Evolutionary conservation across 2,888 invertebrate genomes (phyloP).

Genomic region (Neoscelio sp.): DNA sequence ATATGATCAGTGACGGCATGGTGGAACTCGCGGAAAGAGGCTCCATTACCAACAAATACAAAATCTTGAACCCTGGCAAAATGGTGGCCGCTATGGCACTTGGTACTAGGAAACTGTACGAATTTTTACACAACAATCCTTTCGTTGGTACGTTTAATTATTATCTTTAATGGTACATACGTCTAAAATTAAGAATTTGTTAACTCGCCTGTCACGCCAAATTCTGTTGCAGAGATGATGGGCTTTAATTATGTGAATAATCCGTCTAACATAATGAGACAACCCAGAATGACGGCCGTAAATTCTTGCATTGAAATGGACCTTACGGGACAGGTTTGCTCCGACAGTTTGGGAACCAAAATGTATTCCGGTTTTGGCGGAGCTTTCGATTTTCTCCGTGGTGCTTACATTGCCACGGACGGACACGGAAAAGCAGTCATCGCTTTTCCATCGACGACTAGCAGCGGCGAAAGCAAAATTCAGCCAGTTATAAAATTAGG

Average conservation of each 20-base stretch:
- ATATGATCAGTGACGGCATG: slow-evolving; percentile 87
- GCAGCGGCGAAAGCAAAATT: slow-evolving; percentile 93
- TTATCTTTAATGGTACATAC: background rate
- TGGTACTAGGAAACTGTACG: slow-evolving; percentile 86
- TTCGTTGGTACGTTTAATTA: slow-evolving; percentile 83
- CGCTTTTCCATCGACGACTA: slow-evolving; percentile 92
- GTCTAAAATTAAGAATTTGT: too few species aligned
- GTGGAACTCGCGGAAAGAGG: slow-evolving; percentile 86
- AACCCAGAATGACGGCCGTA: slow-evolving; percentile 87
- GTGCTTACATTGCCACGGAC: slow-evolving; percentile 93
- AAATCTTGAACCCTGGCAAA: slow-evolving; percentile 85
- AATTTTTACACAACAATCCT: slow-evolving; percentile 87
- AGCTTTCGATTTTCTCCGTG: slow-evolving; percentile 97
- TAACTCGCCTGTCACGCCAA: background rate
- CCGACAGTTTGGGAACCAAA: slow-evolving; percentile 85
- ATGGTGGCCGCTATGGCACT: slow-evolving; percentile 86
- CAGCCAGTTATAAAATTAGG: slow-evolving; percentile 92
- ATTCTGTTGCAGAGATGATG: slow-evolving; percentile 83
- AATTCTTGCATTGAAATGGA: slow-evolving; percentile 88
- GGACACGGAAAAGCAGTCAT: slow-evolving; percentile 96
- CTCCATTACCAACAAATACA: slow-evolving; percentile 85
- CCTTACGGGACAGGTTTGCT: slow-evolving; percentile 87
- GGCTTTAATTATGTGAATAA: slow-evolving; percentile 85
- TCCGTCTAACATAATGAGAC: slow-evolving; percentile 84
- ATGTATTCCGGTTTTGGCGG: slow-evolving; percentile 95